These are phyloP conservation scores for Choristoneura rosaceana DNA, from an alignment of 2,888 invertebrate species.

Conservation along the genomic window DNA sequence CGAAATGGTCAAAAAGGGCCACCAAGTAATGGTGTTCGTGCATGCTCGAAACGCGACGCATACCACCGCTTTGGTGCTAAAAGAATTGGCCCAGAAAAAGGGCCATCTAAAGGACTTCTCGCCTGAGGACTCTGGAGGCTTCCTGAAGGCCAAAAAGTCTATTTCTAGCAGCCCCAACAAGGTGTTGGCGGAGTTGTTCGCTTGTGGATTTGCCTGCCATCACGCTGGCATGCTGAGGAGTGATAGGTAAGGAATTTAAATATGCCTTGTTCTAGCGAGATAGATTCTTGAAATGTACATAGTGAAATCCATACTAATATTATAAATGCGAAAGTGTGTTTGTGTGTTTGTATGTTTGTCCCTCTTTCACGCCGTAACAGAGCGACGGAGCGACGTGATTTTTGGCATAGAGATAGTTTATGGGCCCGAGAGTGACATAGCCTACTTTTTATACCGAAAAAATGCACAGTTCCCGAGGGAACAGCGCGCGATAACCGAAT, in stretches of 20 bases:
- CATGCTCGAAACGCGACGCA: slow-evolving; percentile 99
- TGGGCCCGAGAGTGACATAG: no score
- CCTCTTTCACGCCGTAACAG: no score
- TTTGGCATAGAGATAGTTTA: no score
- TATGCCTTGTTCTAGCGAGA: no score
- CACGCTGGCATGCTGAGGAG: slow-evolving; percentile 97
- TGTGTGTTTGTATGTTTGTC: no score
- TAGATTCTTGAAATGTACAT: no score
- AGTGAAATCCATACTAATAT: no score
- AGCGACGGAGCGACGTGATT: no score
- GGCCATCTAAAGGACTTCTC: slow-evolving; percentile 89
- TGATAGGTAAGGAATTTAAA: slow-evolving; percentile 93
- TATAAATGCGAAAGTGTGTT: no score
- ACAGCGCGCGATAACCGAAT: no score
- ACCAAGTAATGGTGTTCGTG: slow-evolving; percentile 99
- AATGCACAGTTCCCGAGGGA: no score
- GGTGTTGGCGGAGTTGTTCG: slow-evolving; percentile 93
- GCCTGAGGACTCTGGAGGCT: slow-evolving; percentile 87
- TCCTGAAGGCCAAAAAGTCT: slow-evolving; percentile 89
- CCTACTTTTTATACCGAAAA: no score
- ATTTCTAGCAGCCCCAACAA: slow-evolving; percentile 92
- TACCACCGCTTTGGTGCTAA: slow-evolving; percentile 93
- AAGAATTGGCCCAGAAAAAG: slow-evolving; percentile 92
- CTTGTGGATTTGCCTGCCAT: slow-evolving; percentile 96
- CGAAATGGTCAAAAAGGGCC: slow-evolving; percentile 94